Base-by-base conservation (phyloP, 2,888 invertebrate genomes). In the Nomada fabriciana region DNA sequence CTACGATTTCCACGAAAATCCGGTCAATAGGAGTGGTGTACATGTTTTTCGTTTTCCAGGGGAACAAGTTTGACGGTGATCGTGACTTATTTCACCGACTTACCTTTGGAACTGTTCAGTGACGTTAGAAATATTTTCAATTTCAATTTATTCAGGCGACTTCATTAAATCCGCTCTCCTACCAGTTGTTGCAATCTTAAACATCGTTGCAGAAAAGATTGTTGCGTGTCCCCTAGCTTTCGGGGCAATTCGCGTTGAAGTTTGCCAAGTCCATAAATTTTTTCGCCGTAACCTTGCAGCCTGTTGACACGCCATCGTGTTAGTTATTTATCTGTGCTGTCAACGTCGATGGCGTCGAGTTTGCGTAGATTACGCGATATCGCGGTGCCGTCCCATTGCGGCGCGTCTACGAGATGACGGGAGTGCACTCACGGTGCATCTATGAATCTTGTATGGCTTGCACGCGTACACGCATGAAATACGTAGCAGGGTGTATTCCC, bases 391-490 rank as follows among this genome's bases (percentile, higher is more conserved):
- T 57, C 64, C 71, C 71, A 42, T n/a, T 42, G 73, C 59, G 47
- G n/a, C 59, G 59, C 64, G 68, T 69, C 79, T 69, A 52, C 64
- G 52, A 55, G 80, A 79, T 55, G 79, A 77, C 80, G 50, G 71
- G 65, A 79, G 67, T 50, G 52, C 71, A 67, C 71, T 71, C 71
- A 59, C 52, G 53, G 64, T 13, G 67, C 43, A n/a, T 13, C 68
- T 42, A 81, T 81, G 80, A 81, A 81, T 81, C 68, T 81, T 81
- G 73, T 55, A 72, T 72, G 63, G 55, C 61, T 42, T 61, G 80
- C 72, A 59, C 69, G 80, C 73, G 80, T 79, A 29, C 67, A 79
- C 80, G 80, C 80, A 67, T 59, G 64, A 68, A 68, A 63, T 60
- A 47, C 61, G 55, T 61, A 76, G 47, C 63, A 55, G 63, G 25